phyloP scores from a whole-genome alignment of 2,888 invertebrate genomes.

The Crocallis elinguaria region DNA sequence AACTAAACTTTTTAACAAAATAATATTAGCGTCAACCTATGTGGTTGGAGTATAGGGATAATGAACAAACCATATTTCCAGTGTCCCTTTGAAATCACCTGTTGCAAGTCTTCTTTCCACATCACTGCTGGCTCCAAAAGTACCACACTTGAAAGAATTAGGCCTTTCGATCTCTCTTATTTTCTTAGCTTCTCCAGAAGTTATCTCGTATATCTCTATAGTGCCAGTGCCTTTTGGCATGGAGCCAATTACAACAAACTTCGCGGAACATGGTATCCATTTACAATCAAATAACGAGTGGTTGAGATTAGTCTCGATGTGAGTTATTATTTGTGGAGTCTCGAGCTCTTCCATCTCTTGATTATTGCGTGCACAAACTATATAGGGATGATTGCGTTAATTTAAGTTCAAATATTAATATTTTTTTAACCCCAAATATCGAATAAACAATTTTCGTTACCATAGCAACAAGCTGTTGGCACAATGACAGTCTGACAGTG shows the following conservation, averaged over 20 bases:
- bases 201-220: constrained; percentile 92
- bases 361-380: too few relatives aligned
- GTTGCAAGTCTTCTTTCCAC: constrained; percentile 93
- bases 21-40: too few relatives aligned
- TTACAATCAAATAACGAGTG: constrained; percentile 96
- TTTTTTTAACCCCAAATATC: constrained; percentile 45
- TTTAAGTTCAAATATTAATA: neutral
- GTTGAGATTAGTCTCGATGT: constrained; percentile 91
- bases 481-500: too few relatives aligned
- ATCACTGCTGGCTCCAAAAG: constrained; percentile 95
- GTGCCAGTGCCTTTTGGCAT: constrained; percentile 94
- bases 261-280: constrained; percentile 98
- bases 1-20: too few relatives aligned
- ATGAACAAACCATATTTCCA: constrained; percentile 89
- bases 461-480: constrained; percentile 55
- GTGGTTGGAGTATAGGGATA: too few relatives aligned
- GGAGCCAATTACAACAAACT: constrained; percentile 95
- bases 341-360: constrained; percentile 75
- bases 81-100: constrained; percentile 94
- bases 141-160: constrained; percentile 96
- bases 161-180: constrained; percentile 91
- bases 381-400: neutral
- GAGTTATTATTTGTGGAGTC: constrained; percentile 96
- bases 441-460: constrained; percentile 55
- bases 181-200: constrained; percentile 88